These are phyloP conservation scores for Enteromius viviparus DNA, from an alignment of 2,797 vertebrate species.

Conservation along the genomic window DNA sequence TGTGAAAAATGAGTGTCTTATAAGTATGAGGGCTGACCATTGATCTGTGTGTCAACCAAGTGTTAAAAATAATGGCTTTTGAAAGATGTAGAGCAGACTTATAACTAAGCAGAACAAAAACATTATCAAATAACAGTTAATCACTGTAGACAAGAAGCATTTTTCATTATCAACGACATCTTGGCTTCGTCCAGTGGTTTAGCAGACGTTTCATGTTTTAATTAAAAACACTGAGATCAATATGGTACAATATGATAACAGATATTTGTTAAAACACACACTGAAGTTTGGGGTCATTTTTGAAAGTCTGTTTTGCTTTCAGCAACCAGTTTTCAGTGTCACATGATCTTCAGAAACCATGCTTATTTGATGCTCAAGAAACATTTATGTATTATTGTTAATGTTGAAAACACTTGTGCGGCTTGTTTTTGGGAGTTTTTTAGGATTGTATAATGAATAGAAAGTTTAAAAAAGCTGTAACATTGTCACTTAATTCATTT, in stretches of 20 bases:
- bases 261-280: neutral
- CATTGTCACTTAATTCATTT: neutral
- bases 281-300: neutral
- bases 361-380: neutral
- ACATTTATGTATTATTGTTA: neutral
- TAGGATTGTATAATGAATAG: neutral
- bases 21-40: slow-evolving; percentile 36
- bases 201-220: slow-evolving; percentile 1
- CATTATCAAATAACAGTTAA: neutral
- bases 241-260: neutral
- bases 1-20: slow-evolving; percentile 30
- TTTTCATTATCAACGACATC: neutral
- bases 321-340: neutral
- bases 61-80: slow-evolving; percentile 8
- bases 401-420: neutral
- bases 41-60: slow-evolving; percentile 30
- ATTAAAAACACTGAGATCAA: neutral
- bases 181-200: neutral
- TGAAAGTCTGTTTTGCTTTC: neutral
- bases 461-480: neutral
- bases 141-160: neutral
- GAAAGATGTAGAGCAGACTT: neutral
- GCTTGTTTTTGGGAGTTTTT: neutral
- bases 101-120: slow-evolving; percentile 13
- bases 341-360: neutral